A percentile compares a stretch with the other conserved stretches of the same genome.
Conservation (phyloP, 2,797 vertebrate genomes). For the Apogon talboti region DNA sequence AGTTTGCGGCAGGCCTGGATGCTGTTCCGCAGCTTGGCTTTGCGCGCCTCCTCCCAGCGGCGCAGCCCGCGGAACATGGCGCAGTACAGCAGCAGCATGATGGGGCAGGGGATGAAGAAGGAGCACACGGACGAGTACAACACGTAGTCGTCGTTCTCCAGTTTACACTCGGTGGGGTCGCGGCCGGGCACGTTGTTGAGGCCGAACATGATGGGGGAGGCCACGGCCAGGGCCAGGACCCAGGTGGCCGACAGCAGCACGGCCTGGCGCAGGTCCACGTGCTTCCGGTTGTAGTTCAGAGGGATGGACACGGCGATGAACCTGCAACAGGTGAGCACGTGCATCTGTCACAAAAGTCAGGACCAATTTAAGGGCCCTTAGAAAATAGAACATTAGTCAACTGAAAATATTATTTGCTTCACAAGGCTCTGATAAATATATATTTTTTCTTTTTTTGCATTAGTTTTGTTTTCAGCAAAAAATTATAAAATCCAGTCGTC, state of each 20-base stretch:
- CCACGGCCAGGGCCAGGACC: conserved; percentile 93
- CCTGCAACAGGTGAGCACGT: conserved; percentile 77
- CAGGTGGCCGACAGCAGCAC: conserved; percentile 92
- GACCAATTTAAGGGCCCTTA: too few species aligned
- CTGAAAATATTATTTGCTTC: too few species aligned
- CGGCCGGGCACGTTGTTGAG: conserved; percentile 89
- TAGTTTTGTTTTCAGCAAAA: too few species aligned
- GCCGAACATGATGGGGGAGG: conserved; percentile 93
- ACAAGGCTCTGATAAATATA: too few species aligned
- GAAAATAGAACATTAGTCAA: too few species aligned
- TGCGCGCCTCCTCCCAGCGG: conserved; percentile 90
- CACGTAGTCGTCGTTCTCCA: conserved; percentile 92
- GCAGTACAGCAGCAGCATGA: conserved; percentile 95
- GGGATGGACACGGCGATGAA: conserved; percentile 93
- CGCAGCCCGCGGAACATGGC: conserved; percentile 92
- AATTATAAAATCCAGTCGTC: too few species aligned
- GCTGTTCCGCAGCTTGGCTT: conserved; percentile 86
- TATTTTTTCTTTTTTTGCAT: too few species aligned
- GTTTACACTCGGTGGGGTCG: conserved; percentile 88
- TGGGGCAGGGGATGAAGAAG: conserved; percentile 95
- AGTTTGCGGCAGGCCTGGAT: conserved; percentile 83
- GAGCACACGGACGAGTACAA: conserved; percentile 95
- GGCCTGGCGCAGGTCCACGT: conserved; percentile 89
- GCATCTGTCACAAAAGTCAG: too few species aligned
- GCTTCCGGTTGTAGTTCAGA: conserved; percentile 90